Evolutionary conservation across 2,888 invertebrate genomes (phyloP).

Genomic region (Pterostichus madidus): DNA sequence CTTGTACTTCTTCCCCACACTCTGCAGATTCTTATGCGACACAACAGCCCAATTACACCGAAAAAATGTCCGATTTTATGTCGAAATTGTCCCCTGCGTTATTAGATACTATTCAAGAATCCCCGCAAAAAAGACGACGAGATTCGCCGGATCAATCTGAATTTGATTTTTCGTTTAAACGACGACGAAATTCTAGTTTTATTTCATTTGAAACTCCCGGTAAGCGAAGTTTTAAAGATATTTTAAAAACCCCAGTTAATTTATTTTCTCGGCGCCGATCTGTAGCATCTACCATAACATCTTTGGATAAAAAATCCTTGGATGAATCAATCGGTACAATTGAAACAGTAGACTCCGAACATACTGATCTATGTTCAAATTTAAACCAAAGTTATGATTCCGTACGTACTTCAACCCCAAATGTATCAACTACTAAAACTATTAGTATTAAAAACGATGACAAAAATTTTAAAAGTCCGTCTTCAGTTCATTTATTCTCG

Average conservation of each 20-base stretch:
- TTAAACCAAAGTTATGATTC: conserved; percentile 61
- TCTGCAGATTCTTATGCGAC: conserved; percentile 67
- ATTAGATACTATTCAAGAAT: conserved; percentile 60
- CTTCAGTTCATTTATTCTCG: conserved; percentile 53
- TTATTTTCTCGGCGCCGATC: conserved; percentile 56
- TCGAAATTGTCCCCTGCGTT: conserved; percentile 51
- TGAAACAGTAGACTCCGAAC: conserved; percentile 33
- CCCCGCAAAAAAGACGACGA: conserved; percentile 67
- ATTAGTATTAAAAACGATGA: conserved; percentile 44
- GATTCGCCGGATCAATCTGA: conserved; percentile 55
- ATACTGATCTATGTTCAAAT: conserved; percentile 53
- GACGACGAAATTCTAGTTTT: conserved; percentile 59
- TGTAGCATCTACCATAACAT: conserved; percentile 52
- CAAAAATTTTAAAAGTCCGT: conserved; percentile 56
- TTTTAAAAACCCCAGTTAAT: conserved; percentile 66
- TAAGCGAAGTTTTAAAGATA: conserved; percentile 59
- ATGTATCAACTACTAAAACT: conserved; percentile 43
- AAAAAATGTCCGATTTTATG: conserved; percentile 50
- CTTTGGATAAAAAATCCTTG: conserved; percentile 29
- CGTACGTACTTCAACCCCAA: conserved; percentile 30
- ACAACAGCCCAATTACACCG: conserved; percentile 58
- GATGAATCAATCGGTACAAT: conserved; percentile 38
- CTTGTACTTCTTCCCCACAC: conserved; percentile 67
- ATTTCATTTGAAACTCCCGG: conserved; percentile 57
- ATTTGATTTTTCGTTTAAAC: conserved; percentile 54